These are phyloP conservation scores for Harpalus rubripes DNA, from an alignment of 2,888 invertebrate species.

Conservation along the genomic window DNA sequence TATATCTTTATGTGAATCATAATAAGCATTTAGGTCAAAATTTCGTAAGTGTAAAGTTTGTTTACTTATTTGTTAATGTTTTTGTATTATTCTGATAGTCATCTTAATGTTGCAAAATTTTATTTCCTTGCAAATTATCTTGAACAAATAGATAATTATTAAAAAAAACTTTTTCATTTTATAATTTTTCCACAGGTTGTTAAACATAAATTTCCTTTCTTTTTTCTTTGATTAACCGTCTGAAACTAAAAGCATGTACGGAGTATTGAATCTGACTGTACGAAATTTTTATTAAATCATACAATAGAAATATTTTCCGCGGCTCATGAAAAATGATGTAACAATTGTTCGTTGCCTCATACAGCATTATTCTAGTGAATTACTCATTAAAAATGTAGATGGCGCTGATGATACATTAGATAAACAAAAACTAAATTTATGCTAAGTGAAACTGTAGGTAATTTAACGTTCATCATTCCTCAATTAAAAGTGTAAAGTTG, in stretches of 20 bases:
- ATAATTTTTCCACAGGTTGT: not conserved
- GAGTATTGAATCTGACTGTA: slow-evolving; percentile 18
- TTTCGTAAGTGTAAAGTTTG: not conserved
- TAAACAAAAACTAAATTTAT: slow-evolving; percentile 54
- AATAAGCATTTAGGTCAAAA: not conserved
- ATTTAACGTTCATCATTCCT: slow-evolving; percentile 29
- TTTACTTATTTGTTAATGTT: slow-evolving; percentile 1
- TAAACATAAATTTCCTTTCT: slow-evolving; percentile 18
- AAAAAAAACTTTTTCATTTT: not conserved
- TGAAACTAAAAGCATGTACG: slow-evolving; percentile 12
- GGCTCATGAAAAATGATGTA: slow-evolving; percentile 44
- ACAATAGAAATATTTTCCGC: slow-evolving; percentile 41
- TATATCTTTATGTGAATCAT: too few species aligned
- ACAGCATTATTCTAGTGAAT: slow-evolving; percentile 35
- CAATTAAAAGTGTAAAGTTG: slow-evolving; percentile 54
- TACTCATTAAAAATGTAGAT: slow-evolving; percentile 54
- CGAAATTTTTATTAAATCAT: slow-evolving; percentile 6
- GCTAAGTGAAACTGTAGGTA: slow-evolving; percentile 47
- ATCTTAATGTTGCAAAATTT: slow-evolving; percentile 19
- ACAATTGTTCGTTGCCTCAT: slow-evolving; percentile 37
- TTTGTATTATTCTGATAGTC: not conserved
- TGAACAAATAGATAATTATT: slow-evolving; percentile 18
- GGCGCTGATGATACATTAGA: slow-evolving; percentile 37
- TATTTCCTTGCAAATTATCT: slow-evolving; percentile 2
- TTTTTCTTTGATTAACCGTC: slow-evolving; percentile 30